Percentiles rank a stretch among this genome's conserved stretches.
phyloP scores from a whole-genome alignment of 2,888 invertebrate species.

The Drosophila bunnanda region DNA sequence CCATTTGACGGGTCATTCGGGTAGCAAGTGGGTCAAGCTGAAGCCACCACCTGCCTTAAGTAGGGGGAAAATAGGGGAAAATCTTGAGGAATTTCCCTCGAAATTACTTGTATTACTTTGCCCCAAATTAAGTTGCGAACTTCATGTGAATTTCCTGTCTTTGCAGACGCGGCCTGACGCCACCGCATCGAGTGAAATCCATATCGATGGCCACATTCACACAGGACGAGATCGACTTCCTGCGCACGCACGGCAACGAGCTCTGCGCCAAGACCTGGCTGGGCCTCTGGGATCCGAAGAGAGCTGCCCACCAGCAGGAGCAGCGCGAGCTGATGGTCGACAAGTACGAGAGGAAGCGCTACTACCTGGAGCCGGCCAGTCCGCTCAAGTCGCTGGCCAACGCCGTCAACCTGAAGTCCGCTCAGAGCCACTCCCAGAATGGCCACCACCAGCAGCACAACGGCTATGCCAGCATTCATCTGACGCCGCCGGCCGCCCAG shows the following conservation, averaged over 20 bases:
- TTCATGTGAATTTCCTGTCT: background rate
- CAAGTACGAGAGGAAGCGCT: conserved; percentile 96
- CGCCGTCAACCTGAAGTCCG: conserved; percentile 79
- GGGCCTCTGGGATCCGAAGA: conserved; percentile 93
- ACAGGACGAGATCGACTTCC: conserved; percentile 96
- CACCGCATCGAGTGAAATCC: conserved; percentile 99
- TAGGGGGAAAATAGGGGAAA: conserved; percentile 1
- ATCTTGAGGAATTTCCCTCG: conserved; percentile 23
- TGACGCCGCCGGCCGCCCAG: conserved; percentile 83
- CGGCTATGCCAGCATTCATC: conserved; percentile 81
- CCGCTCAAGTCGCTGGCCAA: conserved; percentile 84
- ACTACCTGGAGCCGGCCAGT: conserved; percentile 85
- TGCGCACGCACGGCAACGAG: conserved; percentile 96
- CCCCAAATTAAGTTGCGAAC: background rate
- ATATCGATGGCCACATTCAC: conserved; percentile 99
- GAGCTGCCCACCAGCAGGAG: conserved; percentile 90
- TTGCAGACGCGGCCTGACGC: conserved; percentile 97
- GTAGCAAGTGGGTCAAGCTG: conserved; percentile 43
- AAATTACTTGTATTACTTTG: conserved; percentile 12
- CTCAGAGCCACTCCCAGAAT: conserved; percentile 27
- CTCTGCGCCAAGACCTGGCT: conserved; percentile 96
- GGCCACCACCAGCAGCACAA: conserved; percentile 56
- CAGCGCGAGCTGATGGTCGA: conserved; percentile 96
- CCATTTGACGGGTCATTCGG: conserved; percentile 65
- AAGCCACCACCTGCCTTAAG: conserved; percentile 18